Percentiles rank a stretch among this genome's conserved stretches.
phyloP scores from a whole-genome alignment of 2,797 vertebrate species.

The Alectoris magna region DNA sequence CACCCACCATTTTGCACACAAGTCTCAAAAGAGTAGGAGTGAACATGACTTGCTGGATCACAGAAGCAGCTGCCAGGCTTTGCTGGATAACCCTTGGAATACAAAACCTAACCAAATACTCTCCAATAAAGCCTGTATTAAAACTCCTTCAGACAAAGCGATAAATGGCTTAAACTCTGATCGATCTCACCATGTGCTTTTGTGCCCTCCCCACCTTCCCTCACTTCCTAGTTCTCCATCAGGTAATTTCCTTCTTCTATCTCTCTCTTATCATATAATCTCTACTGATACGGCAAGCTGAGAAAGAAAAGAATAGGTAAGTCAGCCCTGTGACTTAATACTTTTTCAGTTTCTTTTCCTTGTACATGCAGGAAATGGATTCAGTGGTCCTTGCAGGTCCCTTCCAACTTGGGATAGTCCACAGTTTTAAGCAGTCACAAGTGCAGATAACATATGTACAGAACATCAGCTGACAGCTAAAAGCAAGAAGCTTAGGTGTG shows the following conservation, averaged over 20 bases:
- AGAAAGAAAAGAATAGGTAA: background rate
- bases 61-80: constrained; percentile 71
- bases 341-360: background rate
- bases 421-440: background rate
- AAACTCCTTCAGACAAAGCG: constrained; percentile 78
- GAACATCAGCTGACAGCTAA: background rate
- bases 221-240: constrained; percentile 78
- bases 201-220: constrained; percentile 79
- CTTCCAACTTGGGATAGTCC: background rate
- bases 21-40: constrained; percentile 85
- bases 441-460: background rate
- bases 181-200: constrained; percentile 68
- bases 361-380: background rate
- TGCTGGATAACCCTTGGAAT: constrained; percentile 75
- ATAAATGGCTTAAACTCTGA: constrained; percentile 75
- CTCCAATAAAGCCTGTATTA: constrained; percentile 78
- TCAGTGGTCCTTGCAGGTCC: background rate
- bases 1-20: constrained; percentile 67
- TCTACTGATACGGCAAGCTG: background rate
- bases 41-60: constrained; percentile 84
- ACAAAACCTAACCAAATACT: constrained; percentile 74
- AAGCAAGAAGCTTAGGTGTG: background rate
- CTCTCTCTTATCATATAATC: background rate
- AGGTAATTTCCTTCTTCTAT: constrained; percentile 77
- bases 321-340: background rate